These are phyloP conservation scores for Drosophila pruinosa DNA, from an alignment of 1,140 invertebrate genomes.

Conservation along the genomic window DNA sequence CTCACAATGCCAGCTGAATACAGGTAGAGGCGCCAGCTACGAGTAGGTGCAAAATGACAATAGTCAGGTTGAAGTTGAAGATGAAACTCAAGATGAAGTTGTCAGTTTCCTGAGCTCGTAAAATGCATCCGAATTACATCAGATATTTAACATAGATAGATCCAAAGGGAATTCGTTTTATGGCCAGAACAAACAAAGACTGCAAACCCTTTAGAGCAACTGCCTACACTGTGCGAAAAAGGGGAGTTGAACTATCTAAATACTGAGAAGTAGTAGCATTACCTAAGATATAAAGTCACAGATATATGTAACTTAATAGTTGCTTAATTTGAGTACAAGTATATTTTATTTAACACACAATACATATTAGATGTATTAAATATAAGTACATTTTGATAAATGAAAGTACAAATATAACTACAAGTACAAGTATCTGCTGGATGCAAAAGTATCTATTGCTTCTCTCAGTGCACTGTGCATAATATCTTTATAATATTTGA, in stretches of 20 bases:
- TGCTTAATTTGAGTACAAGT: no score
- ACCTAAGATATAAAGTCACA: no score
- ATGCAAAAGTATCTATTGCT: background rate
- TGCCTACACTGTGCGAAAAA: slow-evolving; percentile 14
- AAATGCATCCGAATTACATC: slow-evolving; percentile 7
- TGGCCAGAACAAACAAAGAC: background rate
- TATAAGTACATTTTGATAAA: no score
- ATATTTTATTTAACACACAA: no score
- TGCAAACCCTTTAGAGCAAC: slow-evolving; percentile 3
- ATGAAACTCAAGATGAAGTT: slow-evolving; percentile 9
- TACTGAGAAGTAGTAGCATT: no score
- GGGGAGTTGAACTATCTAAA: background rate
- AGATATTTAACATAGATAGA: background rate
- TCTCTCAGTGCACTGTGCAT: background rate
- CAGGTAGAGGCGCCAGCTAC: slow-evolving; percentile 10
- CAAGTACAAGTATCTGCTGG: no score
- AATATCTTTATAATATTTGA: background rate
- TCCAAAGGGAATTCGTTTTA: slow-evolving; percentile 9
- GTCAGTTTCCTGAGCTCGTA: slow-evolving; percentile 16
- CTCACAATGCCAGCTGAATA: background rate
- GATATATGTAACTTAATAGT: no score
- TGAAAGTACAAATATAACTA: no score
- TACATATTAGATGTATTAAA: no score
- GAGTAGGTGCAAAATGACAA: slow-evolving; percentile 15
- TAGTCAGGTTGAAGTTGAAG: no score